A percentile compares a stretch with the other conserved stretches of the same genome.
Evolutionary conservation across 2,888 invertebrate species (phyloP).

Genomic region (Heliconius charithonia): DNA sequence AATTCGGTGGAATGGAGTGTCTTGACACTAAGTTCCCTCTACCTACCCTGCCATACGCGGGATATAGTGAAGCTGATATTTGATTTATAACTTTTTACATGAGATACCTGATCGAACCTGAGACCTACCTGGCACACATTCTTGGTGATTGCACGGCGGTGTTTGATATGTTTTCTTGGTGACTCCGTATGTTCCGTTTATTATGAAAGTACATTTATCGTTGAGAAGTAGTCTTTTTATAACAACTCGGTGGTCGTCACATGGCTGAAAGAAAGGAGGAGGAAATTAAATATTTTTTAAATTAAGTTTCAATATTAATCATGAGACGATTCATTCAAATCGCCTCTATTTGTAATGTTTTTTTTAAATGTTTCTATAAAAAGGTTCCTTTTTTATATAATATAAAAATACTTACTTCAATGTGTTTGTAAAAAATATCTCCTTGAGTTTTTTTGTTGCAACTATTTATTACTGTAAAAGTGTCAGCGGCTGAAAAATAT

Average conservation of each 20-base stretch:
- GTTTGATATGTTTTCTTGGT: constrained; percentile 55
- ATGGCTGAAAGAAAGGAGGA: constrained; percentile 52
- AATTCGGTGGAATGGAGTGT: too few relatives aligned
- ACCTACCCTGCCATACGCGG: too few relatives aligned
- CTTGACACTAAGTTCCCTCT: too few relatives aligned
- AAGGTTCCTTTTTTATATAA: neutral
- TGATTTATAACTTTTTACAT: neutral
- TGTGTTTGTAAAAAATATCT: constrained; percentile 21
- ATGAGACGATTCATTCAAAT: neutral
- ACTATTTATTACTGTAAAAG: constrained; percentile 53
- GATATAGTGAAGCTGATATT: too few relatives aligned
- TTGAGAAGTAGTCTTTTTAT: constrained; percentile 52
- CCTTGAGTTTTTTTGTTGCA: constrained; percentile 50
- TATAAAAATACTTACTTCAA: constrained; percentile 33
- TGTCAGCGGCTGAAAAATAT: constrained; percentile 52
- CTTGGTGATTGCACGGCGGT: constrained; percentile 50
- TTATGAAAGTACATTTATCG: constrained; percentile 54
- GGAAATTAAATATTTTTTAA: neutral
- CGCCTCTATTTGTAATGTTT: too few relatives aligned
- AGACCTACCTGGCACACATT: constrained; percentile 54
- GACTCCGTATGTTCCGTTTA: constrained; percentile 58
- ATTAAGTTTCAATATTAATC: neutral
- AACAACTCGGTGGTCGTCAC: constrained; percentile 45
- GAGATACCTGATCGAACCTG: neutral
- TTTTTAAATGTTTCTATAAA: neutral